Evolutionary conservation across 2,888 invertebrate species (phyloP).

Genomic region (Meteorus cinctellus): DNA sequence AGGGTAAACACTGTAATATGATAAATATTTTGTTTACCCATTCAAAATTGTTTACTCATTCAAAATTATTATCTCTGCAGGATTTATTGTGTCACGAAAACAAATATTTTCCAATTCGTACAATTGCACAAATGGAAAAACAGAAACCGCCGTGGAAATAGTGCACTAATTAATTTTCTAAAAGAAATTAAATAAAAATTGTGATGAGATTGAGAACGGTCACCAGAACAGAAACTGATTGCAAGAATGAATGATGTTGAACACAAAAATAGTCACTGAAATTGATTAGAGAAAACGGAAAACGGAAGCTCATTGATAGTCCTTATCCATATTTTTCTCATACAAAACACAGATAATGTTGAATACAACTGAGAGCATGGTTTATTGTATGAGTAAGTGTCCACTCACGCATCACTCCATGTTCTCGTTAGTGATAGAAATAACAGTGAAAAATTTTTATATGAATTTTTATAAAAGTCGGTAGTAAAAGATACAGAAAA

Average conservation of each 20-base stretch:
- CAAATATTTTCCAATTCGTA: conserved; percentile 22
- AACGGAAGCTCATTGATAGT: conserved; percentile 5
- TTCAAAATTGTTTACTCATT: no score
- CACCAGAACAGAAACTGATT: not conserved
- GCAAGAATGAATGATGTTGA: not conserved
- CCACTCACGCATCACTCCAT: no score
- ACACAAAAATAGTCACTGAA: not conserved
- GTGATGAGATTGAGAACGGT: not conserved
- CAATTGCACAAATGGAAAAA: conserved; percentile 59
- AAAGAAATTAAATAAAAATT: not conserved
- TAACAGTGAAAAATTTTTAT: no score
- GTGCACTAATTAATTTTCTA: conserved; percentile 45
- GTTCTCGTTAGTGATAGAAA: no score
- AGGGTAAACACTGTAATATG: conserved; percentile 4
- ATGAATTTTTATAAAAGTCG: no score
- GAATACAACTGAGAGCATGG: not conserved
- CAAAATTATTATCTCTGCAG: conserved; percentile 7
- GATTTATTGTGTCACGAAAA: conserved; percentile 17
- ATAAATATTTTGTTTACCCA: not conserved
- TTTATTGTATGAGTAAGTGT: not conserved
- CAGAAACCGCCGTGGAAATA: conserved; percentile 72
- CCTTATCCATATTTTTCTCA: not conserved
- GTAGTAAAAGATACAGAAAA: no score
- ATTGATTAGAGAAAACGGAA: conserved; percentile 13
- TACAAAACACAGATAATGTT: not conserved